A percentile compares a stretch with the other conserved stretches of the same genome.
phyloP scores from a whole-genome alignment of 2,797 vertebrate genomes.

The Acrossocheilus fasciatus region DNA sequence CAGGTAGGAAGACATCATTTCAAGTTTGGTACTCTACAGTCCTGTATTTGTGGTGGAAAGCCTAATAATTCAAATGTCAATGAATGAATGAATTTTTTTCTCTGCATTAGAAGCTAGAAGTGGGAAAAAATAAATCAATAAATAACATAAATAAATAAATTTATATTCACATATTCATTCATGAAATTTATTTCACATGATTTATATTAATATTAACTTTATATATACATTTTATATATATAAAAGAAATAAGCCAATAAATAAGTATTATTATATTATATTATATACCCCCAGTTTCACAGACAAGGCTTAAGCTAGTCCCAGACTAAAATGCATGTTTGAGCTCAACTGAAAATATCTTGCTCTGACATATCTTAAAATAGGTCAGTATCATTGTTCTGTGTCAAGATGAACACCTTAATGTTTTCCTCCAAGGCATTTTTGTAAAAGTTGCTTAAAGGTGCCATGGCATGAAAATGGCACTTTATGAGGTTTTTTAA shows the following conservation, averaged over 20 bases:
- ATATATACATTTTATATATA: neutral
- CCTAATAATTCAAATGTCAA: neutral
- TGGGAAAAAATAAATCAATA: neutral
- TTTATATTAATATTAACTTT: neutral
- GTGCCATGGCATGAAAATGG: no score
- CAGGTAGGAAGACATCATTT: neutral
- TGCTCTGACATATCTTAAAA: no score
- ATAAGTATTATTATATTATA: neutral
- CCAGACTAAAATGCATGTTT: no score
- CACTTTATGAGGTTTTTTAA: no score
- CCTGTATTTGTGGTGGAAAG: neutral
- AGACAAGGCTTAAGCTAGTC: no score
- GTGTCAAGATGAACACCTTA: no score
- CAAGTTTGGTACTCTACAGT: neutral
- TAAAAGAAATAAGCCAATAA: neutral
- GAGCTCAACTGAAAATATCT: no score
- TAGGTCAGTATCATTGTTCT: no score
- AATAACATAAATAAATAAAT: neutral
- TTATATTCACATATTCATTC: neutral
- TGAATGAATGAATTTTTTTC: neutral
- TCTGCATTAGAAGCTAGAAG: neutral
- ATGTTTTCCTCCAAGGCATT: no score
- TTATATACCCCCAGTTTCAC: neutral
- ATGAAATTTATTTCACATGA: neutral
- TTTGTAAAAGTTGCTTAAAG: no score